Evolutionary conservation across 2,797 vertebrate species (phyloP).

Genomic region (Gallirallus australis): DNA sequence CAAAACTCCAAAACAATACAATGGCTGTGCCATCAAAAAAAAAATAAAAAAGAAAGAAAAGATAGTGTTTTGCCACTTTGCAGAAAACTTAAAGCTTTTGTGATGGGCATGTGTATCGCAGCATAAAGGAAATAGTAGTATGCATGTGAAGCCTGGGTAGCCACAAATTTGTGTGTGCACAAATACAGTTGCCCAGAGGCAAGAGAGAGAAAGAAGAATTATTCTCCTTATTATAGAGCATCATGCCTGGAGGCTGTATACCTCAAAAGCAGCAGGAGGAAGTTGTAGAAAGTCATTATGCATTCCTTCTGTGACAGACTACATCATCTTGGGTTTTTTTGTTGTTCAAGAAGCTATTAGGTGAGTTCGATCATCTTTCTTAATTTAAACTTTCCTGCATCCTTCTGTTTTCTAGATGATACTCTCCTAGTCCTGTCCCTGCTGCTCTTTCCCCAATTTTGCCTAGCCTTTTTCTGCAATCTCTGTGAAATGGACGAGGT

Average conservation of each 20-base stretch:
- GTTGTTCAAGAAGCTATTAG: background rate
- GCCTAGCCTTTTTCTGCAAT: background rate
- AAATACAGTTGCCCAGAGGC: background rate
- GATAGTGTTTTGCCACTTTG: background rate
- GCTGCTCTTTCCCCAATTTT: background rate
- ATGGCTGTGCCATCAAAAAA: background rate
- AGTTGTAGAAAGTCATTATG: background rate
- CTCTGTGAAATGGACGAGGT: background rate
- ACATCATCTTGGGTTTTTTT: background rate
- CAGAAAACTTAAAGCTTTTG: background rate
- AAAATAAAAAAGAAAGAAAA: background rate
- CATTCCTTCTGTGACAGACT: background rate
- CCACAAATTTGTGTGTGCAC: background rate
- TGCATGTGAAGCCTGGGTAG: background rate
- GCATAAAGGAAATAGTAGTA: background rate
- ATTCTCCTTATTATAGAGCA: background rate
- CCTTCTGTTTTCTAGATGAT: background rate
- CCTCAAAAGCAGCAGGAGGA: background rate
- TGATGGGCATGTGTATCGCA: background rate
- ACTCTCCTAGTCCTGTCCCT: background rate
- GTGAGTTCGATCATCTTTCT: background rate
- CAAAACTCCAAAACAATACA: background rate
- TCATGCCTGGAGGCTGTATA: background rate
- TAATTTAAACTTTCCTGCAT: background rate
- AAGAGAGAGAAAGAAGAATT: background rate